Evolutionary conservation across 2,888 invertebrate species (phyloP).

Genomic region (Scaptomyza tumidula): DNA sequence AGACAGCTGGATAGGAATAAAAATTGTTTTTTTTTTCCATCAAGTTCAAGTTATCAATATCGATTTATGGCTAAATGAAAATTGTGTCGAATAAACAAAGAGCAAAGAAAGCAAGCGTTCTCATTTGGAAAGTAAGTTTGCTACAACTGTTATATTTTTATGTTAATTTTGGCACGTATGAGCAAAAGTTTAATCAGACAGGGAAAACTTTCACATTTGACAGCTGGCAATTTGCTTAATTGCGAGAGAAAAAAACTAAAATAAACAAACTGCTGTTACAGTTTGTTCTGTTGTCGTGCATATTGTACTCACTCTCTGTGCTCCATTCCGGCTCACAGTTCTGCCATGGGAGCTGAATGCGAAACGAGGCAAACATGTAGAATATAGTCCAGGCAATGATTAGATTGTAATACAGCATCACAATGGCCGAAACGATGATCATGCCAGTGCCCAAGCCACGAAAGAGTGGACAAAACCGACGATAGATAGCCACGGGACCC

Average conservation of each 20-base stretch:
- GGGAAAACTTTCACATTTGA: slow-evolving; percentile 47
- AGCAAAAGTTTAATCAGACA: slow-evolving; percentile 19
- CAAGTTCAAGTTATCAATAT: slow-evolving; percentile 3
- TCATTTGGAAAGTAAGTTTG: no score
- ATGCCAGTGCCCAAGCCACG: slow-evolving; percentile 90
- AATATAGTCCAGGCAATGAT: slow-evolving; percentile 92
- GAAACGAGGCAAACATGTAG: slow-evolving; percentile 89
- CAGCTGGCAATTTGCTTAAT: slow-evolving; percentile 67
- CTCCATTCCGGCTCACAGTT: slow-evolving; percentile 90
- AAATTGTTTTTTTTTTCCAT: background rate
- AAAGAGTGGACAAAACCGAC: slow-evolving; percentile 89
- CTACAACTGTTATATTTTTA: background rate
- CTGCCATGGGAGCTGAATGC: slow-evolving; percentile 89
- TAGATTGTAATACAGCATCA: slow-evolving; percentile 91
- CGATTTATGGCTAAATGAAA: background rate
- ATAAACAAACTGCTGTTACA: background rate
- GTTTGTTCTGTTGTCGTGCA: background rate
- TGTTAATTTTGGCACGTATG: slow-evolving; percentile 30
- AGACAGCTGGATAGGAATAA: background rate
- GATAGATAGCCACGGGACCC: slow-evolving; percentile 92
- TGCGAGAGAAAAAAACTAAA: slow-evolving; percentile 23
- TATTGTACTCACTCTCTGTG: slow-evolving; percentile 86
- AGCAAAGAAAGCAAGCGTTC: no score
- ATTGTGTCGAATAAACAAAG: no score
- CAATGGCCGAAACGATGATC: slow-evolving; percentile 90